A percentile compares a stretch with the other conserved stretches of the same genome.
phyloP scores from a whole-genome alignment of 2,797 vertebrate species.

The Chiroxiphia lanceolata region DNA sequence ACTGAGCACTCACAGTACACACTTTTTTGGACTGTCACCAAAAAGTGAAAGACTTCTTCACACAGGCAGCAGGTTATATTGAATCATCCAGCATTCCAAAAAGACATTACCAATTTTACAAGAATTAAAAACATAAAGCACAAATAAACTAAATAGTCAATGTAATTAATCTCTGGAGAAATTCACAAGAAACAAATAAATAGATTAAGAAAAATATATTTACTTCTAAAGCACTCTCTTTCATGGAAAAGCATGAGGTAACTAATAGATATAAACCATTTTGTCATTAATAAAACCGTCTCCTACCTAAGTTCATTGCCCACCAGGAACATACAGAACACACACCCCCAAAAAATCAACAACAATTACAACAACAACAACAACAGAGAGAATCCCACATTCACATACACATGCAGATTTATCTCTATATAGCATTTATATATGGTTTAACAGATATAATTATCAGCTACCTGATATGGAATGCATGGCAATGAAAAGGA shows the following conservation, averaged over 20 bases:
- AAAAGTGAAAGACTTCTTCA: not conserved
- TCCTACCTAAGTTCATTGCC: not conserved
- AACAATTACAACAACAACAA: not conserved
- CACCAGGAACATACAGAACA: not conserved
- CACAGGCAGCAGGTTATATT: not conserved
- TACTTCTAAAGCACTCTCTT: not conserved
- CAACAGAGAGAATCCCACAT: not conserved
- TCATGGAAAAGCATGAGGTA: not conserved
- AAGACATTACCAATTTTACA: not conserved
- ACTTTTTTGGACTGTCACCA: not conserved
- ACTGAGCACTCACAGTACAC: not conserved
- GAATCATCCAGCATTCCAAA: not conserved
- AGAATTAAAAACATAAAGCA: not conserved
- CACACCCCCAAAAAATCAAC: not conserved
- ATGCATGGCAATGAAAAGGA: not conserved
- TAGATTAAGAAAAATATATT: not conserved
- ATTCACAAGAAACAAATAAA: not conserved
- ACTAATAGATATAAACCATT: not conserved
- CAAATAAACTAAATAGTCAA: not conserved
- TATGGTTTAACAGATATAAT: not conserved
- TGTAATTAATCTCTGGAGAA: not conserved
- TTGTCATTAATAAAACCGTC: not conserved
- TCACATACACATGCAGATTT: not conserved
- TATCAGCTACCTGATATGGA: not conserved
- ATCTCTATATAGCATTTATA: not conserved